Base-by-base conservation (phyloP, 2,888 invertebrate species). In the Anorthoa munda region DNA sequence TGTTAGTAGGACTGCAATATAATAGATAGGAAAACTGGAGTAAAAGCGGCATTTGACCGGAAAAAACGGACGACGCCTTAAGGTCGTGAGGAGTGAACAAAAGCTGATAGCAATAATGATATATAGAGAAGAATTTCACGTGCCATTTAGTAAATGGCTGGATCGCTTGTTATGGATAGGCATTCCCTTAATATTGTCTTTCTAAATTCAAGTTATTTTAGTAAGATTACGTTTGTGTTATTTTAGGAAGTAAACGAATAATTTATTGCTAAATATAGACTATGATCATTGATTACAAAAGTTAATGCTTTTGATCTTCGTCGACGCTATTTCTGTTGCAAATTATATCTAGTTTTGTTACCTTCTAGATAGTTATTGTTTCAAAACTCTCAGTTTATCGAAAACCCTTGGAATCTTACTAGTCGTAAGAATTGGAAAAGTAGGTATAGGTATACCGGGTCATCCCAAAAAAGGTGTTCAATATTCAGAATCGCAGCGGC, bases 31-130 rank as follows among this genome's bases (percentile, higher is more conserved):
- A 72, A 72, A 68, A 46, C 45, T 79, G 58, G 53, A 72, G 61
- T 65, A 66, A 83, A 79, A 79, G 72, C 63, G 65, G 56, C 71
- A 79, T 75, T 79, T 77, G 84, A 79, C 73, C 81, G 75, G 77
- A 85, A 85, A 74, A 74, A 75, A 81, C 55, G 75, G 64, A 58
- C 56, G 68, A 63, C 48, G 73, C 68, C 63, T 63, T 77, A 59
- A 72, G 78, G 77, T 71, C 71, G 72, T 48, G 61, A 78, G 68
- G 76, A 82, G 74, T 78, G 86, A 79, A 72, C 82, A 77, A 74
- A 75, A 66, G 60, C 76, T 77, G 85, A 85, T 86, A 86, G 71
- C 78, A 81, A 68, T 84, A 79, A 78, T 84, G 84, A 86, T 86
- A 73, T 86, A 86, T 84, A 61, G 56, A 60, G 46, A 58, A 59